phyloP scores from a whole-genome alignment of 2,888 invertebrate species.

The Copidosoma aretas region DNA sequence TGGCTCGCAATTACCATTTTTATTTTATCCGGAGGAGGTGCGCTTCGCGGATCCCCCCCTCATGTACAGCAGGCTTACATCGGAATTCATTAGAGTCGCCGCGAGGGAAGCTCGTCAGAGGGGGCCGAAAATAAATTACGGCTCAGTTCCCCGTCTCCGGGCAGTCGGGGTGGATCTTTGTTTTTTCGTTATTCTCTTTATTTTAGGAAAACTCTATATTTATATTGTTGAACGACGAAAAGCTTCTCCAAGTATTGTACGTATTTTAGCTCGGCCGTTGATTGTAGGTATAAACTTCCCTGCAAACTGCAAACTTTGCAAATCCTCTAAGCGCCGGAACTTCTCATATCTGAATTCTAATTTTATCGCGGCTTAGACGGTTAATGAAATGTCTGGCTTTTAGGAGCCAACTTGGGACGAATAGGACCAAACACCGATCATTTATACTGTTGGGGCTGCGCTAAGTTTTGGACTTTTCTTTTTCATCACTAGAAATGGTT shows the following conservation, averaged over 20 bases:
- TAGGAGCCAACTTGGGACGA: no score
- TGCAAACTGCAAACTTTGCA: no score
- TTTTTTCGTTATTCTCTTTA: background rate
- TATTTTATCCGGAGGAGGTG: constrained; percentile 45
- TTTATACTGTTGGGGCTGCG: no score
- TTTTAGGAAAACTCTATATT: background rate
- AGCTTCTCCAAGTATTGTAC: no score
- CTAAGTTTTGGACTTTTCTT: no score
- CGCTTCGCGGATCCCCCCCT: constrained; percentile 40
- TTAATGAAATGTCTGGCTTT: no score
- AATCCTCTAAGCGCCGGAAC: constrained; percentile 10
- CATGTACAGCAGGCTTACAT: constrained; percentile 46
- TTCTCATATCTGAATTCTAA: constrained; percentile 6
- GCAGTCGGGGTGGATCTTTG: background rate
- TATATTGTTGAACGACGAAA: no score
- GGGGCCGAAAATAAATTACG: background rate
- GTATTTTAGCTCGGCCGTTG: no score
- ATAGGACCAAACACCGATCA: no score
- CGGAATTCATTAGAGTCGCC: constrained; percentile 59
- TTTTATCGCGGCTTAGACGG: background rate
- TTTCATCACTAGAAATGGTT: no score
- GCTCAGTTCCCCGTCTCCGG: no score
- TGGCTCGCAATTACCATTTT: constrained; percentile 61
- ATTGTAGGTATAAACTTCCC: no score
- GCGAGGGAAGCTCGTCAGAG: background rate